phyloP scores from a whole-genome alignment of 2,888 invertebrate genomes.

The Torymus auratus region DNA sequence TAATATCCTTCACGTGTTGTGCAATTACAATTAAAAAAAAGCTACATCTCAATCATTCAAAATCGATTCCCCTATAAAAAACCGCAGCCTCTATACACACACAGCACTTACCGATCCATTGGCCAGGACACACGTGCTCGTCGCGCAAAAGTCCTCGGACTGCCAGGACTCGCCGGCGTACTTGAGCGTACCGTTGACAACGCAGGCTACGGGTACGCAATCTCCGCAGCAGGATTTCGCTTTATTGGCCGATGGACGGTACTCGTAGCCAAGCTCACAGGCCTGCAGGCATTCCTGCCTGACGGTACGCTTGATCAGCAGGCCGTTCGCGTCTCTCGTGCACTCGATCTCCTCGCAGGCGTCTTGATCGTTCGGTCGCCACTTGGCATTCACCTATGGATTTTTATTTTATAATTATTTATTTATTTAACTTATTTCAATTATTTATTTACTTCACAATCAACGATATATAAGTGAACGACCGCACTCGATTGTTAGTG shows the following conservation, averaged over 20 bases:
- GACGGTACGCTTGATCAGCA: constrained; percentile 61
- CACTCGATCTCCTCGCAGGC: constrained; percentile 68
- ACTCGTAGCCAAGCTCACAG: constrained; percentile 80
- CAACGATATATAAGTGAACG: no score
- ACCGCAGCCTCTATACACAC: no score
- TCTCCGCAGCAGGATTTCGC: constrained; percentile 82
- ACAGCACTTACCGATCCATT: constrained; percentile 46
- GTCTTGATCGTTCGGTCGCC: constrained; percentile 67
- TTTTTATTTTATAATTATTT: no score
- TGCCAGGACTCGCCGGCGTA: constrained; percentile 80
- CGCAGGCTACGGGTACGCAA: constrained; percentile 82
- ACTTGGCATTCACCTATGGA: constrained; percentile 45
- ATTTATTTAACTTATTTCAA: no score
- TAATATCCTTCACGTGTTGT: no score
- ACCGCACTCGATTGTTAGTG: no score
- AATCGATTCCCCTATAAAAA: no score
- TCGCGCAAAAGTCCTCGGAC: constrained; percentile 81
- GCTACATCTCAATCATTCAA: no score
- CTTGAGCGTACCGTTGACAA: constrained; percentile 78
- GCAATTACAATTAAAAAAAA: no score
- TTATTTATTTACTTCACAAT: no score
- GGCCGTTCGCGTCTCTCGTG: constrained; percentile 58
- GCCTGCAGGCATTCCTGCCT: constrained; percentile 66
- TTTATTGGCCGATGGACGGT: constrained; percentile 77
- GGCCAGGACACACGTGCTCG: constrained; percentile 79